Base-by-base conservation (phyloP, 2,888 invertebrate species). In the Eustalomyia histrio region DNA sequence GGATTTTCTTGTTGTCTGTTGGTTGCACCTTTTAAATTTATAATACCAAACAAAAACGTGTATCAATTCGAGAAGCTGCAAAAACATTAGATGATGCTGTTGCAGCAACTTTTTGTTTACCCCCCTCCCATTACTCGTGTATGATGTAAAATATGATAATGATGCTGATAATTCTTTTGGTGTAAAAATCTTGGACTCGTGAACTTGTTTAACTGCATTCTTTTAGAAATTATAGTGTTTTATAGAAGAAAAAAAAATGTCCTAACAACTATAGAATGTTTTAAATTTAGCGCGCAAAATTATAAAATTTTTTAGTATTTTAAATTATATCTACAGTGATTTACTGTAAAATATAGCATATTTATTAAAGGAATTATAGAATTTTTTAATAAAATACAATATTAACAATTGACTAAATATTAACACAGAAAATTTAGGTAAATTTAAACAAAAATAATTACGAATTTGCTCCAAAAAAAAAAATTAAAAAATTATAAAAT, bases 121-220 rank as follows among this genome's bases (percentile, higher is more conserved):
- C 29, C 29, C 29, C 29, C 5, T n/a, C n/a, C n/a, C n/a, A n/a
- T n/a, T n/a, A 29, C 29, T 29, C 6, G 12, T 39, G 14, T 39
- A 39, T 39, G 39, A 1, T 65, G 65, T 35, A 65, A 65, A n/a
- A 33, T 17, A 47, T 29, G 29, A 29, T 29, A 29, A 29, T 29
- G 29, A 4, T 29, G 29, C 2, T 39, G 39, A 39, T 12, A 12
- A 39, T 50, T 33, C 43, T 33, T 3, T 29, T 16, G 7, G 50
- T 24, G 50, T 29, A 68, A 43, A 43, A 18, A 21, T 52, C 43
- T 47, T 67, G 17, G 55, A 71, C 53, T 65, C 43, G 12, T 39
- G 65, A 80, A 81, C 80, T 81, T 76, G 80, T 81, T 81, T 55
- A 69, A 69, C 80, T 65, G 80, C 80, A 81, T 81, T 81, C 73